Conservation (phyloP, 2,797 vertebrate species). For the Halcyon badia region DNA sequence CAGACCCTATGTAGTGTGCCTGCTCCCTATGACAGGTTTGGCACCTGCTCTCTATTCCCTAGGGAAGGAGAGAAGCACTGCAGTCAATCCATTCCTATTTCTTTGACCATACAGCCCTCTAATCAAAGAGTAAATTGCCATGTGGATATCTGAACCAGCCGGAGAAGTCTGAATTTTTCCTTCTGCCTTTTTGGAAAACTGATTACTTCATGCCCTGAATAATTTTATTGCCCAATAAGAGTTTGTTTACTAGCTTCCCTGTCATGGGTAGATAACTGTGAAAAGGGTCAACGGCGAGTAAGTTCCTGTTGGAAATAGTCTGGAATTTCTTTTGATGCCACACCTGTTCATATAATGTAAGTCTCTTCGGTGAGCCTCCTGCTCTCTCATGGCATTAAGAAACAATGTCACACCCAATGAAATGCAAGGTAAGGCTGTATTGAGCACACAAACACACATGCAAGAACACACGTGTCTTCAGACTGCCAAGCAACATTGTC, state of each 20-base stretch:
- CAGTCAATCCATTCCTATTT: fast-evolving
- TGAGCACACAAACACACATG: background rate
- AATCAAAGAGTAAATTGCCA: background rate
- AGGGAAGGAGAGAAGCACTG: background rate
- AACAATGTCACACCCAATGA: background rate
- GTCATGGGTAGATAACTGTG: background rate
- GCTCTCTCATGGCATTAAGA: background rate
- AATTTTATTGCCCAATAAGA: background rate
- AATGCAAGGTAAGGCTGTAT: background rate
- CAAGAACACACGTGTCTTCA: background rate
- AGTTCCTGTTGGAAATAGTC: slow-evolving; percentile 24
- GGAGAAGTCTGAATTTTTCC: background rate
- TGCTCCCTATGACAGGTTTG: background rate
- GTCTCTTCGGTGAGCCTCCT: background rate
- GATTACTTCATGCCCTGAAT: background rate
- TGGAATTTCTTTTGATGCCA: slow-evolving; percentile 19
- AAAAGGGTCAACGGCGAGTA: background rate
- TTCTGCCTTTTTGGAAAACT: background rate
- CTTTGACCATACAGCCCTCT: background rate
- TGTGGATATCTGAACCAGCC: background rate
- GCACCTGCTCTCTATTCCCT: background rate
- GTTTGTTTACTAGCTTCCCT: background rate
- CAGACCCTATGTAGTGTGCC: fast-evolving
- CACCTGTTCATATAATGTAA: background rate
- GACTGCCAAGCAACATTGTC: background rate